Base-by-base conservation (phyloP, 2,113 vertebrate genomes). In the Tringa solitaria region DNA sequence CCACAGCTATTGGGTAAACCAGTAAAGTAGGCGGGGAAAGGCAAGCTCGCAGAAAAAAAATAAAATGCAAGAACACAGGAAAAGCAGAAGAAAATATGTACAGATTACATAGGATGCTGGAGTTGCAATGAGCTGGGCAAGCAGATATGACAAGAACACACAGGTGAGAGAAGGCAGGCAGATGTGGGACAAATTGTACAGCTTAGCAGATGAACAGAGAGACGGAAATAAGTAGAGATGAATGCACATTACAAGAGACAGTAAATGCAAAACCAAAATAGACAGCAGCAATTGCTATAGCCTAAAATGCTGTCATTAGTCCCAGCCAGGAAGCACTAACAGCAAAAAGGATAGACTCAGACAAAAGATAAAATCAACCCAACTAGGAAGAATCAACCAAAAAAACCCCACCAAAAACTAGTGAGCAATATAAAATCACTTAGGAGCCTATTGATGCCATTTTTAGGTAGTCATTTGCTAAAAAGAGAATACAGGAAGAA, bases 211-310 rank as follows among this genome's bases (percentile, higher is more conserved):
- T 0, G 3, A 83, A 8, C 46, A 37, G 54, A 17, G 2, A 46
- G 2, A 33, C 0, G 0, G 64, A 67, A 87, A 59, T 16, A 32
- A 63, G 51, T 39, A 43, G 65, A 63, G 48, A 59, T 82, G 60
- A 89, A 79, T 27, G 61, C 70, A 43, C 51, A 26, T 24, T 39
- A 72, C 90, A 72, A 67, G 65, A 68, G 56, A 45, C 15, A 30
- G 69, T 43, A 87, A 93, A 94, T 48, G 85, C 57, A 56, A 93
- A 90, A 60, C 78, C 61, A 85, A 90, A 95, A 93, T 26, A 91
- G 81, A 70, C 39, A 87, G 78, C 69, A 89, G 75, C 48, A 79
- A 91, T 76, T 85, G 39, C 57, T 79, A 11, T 2, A 73, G 70
- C 61, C 48, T 56, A 72, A 94, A 96, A 85, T 22, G 63, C 69